Evolutionary conservation across 2,797 vertebrate species (phyloP).

Genomic region (Momotus momota): DNA sequence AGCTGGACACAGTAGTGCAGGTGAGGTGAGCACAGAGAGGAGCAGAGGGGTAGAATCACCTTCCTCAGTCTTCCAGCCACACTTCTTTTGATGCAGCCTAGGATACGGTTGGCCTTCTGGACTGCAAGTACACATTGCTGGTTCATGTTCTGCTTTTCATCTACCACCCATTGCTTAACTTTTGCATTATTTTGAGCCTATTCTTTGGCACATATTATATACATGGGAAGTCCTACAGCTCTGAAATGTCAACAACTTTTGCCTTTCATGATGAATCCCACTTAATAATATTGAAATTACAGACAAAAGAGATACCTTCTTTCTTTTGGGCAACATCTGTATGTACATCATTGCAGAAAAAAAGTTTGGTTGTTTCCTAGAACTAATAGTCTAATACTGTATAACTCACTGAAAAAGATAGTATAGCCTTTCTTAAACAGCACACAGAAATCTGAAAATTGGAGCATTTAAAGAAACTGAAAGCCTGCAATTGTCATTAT

Average conservation of each 20-base stretch:
- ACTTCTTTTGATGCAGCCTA: no score
- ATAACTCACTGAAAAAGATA: not conserved
- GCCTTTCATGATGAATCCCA: not conserved
- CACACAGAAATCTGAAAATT: not conserved
- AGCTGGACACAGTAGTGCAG: no score
- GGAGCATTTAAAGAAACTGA: not conserved
- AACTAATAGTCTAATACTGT: not conserved
- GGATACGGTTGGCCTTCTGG: no score
- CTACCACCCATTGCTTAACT: not conserved
- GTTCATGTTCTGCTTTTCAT: no score
- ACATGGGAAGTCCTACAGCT: not conserved
- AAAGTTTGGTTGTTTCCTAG: not conserved
- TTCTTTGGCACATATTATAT: not conserved
- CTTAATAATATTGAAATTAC: not conserved
- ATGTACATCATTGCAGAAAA: not conserved
- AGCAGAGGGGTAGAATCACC: no score
- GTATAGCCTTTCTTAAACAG: not conserved
- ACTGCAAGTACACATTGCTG: no score
- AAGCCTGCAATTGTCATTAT: not conserved
- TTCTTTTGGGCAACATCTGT: not conserved
- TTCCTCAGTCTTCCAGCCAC: no score
- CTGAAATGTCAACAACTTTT: not conserved
- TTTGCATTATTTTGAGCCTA: not conserved
- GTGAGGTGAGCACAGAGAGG: no score
- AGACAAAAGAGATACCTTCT: accelerated